phyloP scores from a whole-genome alignment of 2,113 vertebrate species.

The Phyllostomus discolor region DNA sequence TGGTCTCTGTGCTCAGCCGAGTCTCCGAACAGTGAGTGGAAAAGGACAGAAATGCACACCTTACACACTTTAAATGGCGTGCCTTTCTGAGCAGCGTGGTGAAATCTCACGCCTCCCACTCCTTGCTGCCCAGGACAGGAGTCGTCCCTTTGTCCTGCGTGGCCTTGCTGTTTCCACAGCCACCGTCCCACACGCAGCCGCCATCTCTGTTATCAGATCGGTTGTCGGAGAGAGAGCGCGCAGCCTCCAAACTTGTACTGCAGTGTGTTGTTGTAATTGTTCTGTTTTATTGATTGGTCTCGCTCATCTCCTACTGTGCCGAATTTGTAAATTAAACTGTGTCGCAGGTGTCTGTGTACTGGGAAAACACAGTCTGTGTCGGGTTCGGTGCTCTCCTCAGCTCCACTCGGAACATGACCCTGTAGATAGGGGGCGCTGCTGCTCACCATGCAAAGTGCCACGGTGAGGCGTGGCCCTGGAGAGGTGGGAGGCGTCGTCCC shows the following conservation, averaged over 20 bases:
- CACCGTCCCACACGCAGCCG: not conserved
- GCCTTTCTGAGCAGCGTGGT: not conserved
- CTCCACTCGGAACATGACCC: not conserved
- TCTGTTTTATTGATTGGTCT: not conserved
- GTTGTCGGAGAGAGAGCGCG: not conserved
- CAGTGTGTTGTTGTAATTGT: not conserved
- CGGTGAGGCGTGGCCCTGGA: rapidly evolving
- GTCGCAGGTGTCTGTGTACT: not conserved
- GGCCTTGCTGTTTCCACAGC: too few relatives aligned
- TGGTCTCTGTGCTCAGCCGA: not conserved
- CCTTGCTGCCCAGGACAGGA: not conserved
- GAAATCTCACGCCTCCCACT: not conserved
- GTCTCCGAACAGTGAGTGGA: too few relatives aligned
- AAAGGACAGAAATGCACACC: not conserved
- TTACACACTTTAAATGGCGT: not conserved
- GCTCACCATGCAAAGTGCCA: rapidly evolving
- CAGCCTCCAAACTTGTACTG: too few relatives aligned
- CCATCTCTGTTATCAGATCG: not conserved
- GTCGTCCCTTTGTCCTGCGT: not conserved
- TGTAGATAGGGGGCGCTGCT: not conserved
- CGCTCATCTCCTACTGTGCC: not conserved
- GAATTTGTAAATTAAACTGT: too few relatives aligned
- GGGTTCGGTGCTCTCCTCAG: too few relatives aligned
- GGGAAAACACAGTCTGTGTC: not conserved
- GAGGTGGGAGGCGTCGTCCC: not conserved